Percentiles rank a stretch among this genome's conserved stretches.
These are phyloP conservation scores for Mormyrus proboscirostris DNA, from an alignment of 2,797 vertebrate genomes.

Conservation along the genomic window DNA sequence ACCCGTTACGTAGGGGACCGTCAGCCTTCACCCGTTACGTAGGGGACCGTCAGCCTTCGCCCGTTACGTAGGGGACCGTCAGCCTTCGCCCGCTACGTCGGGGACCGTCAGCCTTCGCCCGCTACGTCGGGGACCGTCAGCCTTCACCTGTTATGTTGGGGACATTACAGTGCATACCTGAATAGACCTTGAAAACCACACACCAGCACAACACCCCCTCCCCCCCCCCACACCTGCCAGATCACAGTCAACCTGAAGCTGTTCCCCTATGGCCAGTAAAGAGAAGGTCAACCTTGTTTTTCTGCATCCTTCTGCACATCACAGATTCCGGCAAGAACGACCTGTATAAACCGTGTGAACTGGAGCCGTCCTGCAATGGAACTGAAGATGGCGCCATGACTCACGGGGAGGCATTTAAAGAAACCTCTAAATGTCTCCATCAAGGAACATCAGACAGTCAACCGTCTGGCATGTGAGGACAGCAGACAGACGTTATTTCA, in stretches of 20 bases:
- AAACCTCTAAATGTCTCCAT: neutral
- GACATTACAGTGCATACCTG: neutral
- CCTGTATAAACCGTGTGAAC: neutral
- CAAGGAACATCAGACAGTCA: neutral
- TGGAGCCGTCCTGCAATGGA: neutral
- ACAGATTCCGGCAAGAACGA: neutral
- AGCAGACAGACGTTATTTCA: neutral
- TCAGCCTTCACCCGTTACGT: neutral
- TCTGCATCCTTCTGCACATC: neutral
- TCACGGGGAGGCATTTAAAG: neutral
- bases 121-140: neutral
- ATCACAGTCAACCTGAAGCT: neutral
- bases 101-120: neutral
- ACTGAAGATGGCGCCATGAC: neutral
- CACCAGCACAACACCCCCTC: neutral
- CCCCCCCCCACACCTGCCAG: no score
- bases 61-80: neutral
- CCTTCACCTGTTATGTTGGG: neutral
- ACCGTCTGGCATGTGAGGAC: neutral
- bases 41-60: neutral
- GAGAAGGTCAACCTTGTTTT: constrained; percentile 18
- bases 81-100: neutral
- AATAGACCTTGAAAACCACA: neutral
- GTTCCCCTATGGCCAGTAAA: neutral
- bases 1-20: neutral